These are phyloP conservation scores for Orchesellides sinensis DNA, from an alignment of 2,888 invertebrate genomes.

Conservation along the genomic window DNA sequence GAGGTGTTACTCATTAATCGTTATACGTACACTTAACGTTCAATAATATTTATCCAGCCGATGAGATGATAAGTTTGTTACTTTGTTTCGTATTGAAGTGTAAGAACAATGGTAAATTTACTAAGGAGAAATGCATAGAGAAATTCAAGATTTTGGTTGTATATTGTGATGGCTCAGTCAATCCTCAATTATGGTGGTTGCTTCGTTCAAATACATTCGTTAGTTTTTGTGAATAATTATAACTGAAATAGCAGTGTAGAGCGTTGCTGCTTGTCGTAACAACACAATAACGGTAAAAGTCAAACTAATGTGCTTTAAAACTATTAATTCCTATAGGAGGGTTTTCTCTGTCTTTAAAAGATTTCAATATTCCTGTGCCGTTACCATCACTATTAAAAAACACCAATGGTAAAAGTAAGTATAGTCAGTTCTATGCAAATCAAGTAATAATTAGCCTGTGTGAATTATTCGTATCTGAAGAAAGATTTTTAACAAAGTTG, in stretches of 20 bases:
- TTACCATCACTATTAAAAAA: background rate
- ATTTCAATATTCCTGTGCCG: background rate
- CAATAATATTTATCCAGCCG: no score
- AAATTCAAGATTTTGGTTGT: no score
- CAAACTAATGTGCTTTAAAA: slow-evolving; percentile 57
- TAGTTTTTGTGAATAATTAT: background rate
- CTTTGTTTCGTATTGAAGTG: no score
- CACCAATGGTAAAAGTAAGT: background rate
- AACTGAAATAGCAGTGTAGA: background rate
- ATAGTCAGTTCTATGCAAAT: background rate
- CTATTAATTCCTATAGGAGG: background rate
- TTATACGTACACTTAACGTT: no score
- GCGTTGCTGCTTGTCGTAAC: slow-evolving; percentile 12
- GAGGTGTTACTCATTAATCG: no score
- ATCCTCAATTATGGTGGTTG: background rate
- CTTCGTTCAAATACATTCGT: background rate
- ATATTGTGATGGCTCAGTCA: background rate
- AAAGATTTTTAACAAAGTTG: no score
- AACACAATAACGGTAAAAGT: slow-evolving; percentile 48
- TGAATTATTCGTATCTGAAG: no score
- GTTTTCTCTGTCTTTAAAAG: background rate
- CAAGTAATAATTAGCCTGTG: background rate
- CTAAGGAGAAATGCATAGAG: no score
- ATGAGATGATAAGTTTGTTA: no score
- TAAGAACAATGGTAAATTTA: no score